phyloP scores from a whole-genome alignment of 2,888 invertebrate genomes.

The Machimus rusticus region DNA sequence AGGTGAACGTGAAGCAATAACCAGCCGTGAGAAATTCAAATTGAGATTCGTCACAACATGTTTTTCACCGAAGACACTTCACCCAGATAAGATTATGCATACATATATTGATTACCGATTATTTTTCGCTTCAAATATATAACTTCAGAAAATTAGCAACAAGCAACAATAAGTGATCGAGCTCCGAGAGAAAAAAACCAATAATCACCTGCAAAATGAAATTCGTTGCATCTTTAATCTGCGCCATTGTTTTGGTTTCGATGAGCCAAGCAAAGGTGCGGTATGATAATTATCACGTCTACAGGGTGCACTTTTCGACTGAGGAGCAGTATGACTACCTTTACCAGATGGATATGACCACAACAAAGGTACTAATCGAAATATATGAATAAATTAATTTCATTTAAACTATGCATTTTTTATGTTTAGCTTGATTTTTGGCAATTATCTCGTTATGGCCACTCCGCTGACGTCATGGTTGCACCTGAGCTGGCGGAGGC shows the following conservation, averaged over 20 bases:
- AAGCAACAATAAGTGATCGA: not conserved
- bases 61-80: not conserved
- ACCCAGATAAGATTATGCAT: not conserved
- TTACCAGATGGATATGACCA: not conserved
- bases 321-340: slow-evolving; percentile 6
- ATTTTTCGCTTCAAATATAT: not conserved
- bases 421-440: not conserved
- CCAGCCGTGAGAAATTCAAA: not conserved
- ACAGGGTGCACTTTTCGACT: not conserved
- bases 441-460: not conserved
- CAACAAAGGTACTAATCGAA: not conserved
- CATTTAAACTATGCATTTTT: not conserved
- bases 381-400: not conserved
- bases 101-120: not conserved
- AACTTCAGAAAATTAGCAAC: not conserved
- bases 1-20: not conserved
- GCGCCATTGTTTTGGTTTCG: not conserved
- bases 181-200: not conserved
- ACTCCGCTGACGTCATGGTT: slow-evolving; percentile 27
- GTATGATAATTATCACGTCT: slow-evolving; percentile 8
- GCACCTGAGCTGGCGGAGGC: not conserved
- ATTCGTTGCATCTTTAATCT: not conserved
- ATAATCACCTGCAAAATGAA: not conserved
- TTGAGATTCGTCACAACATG: not conserved
- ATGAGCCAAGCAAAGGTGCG: not conserved